Percentiles rank a stretch among this genome's conserved stretches.
Evolutionary conservation across 1,140 invertebrate species (phyloP).

Genomic region (Nasonia vitripennis): DNA sequence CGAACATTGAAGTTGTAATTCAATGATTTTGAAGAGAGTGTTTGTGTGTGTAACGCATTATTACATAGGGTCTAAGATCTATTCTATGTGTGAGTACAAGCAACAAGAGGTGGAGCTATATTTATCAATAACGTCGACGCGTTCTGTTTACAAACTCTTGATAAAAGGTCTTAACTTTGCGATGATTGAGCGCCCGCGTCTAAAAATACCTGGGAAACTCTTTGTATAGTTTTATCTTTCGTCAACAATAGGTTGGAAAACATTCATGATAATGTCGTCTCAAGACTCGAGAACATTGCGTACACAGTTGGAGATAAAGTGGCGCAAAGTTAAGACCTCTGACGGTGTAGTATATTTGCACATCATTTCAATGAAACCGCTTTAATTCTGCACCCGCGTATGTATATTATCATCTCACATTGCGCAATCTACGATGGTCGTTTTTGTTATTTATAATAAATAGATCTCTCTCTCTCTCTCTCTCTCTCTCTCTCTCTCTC

Average conservation of each 20-base stretch:
- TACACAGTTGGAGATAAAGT: too few species aligned
- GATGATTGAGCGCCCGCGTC: not conserved
- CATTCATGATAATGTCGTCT: not conserved
- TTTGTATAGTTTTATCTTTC: not conserved
- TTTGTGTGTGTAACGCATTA: not conserved
- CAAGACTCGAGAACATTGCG: not conserved
- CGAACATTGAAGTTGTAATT: not conserved
- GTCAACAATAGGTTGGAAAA: not conserved
- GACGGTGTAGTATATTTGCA: not conserved
- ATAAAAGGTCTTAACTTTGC: conserved; percentile 13
- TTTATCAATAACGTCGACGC: conserved; percentile 18
- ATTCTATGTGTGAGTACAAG: not conserved
- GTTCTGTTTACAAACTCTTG: not conserved
- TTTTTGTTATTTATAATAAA: conserved; percentile 62
- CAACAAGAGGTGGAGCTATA: conserved; percentile 14
- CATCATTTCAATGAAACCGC: not conserved
- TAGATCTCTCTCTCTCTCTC: conserved; percentile 62
- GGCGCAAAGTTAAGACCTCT: not conserved
- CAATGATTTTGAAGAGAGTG: not conserved
- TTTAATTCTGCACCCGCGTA: not conserved
- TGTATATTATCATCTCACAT: conserved; percentile 37
- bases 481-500: conserved; percentile 56
- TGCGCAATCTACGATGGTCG: conserved; percentile 54
- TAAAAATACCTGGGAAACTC: not conserved
- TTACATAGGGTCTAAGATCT: conserved; percentile 21